Base-by-base conservation (phyloP, 2,797 vertebrate genomes). In the Tangara arthus region DNA sequence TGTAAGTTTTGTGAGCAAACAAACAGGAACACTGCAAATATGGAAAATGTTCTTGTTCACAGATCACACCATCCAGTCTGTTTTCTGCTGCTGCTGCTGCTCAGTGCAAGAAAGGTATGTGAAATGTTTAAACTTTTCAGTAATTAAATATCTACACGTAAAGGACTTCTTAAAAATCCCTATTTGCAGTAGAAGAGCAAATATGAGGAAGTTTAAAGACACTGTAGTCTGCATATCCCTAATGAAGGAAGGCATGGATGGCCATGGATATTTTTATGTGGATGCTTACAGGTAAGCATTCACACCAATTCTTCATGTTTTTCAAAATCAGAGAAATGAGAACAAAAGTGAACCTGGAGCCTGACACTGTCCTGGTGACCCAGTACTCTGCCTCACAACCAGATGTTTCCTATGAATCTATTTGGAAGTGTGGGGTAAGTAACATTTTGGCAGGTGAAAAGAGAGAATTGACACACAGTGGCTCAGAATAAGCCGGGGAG, bases 71-170 rank as follows among this genome's bases (percentile, higher is more conserved):
- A 97, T 98, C 92, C 98, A 97, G 93, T 98, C 98, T 0, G 65
- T 99, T 70, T 98, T 99, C 93, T 98, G 97, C 89, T 98, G 97
- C 75, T 98, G 97, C 83, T 98, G 98, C 95, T 98, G 98, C 81
- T 98, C 96, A 1, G 32, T 97, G 27, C 98, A 98, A 93, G 98
- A 97, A 91, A 98, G 98, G 98, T 99, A 97, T 75, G 95, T 95
- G 47, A 57, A 55, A 47, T 56, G 26, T 37, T 72, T 56, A 24
- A 52, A 8, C 8, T 95, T 89, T 89, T 81, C 47, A 50, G 52
- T 39, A 89, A 71, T 34, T 49, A 46, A 78, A 39, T 75, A 82
- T 35, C 30, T 66, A 42, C 21, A 23, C 12, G 8, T 59, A 49
- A 72, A 70, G 28, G 21, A 44, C 26, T 59, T 80, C 3, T 8